phyloP scores from a whole-genome alignment of 2,888 invertebrate species.

The Drepana falcataria region DNA sequence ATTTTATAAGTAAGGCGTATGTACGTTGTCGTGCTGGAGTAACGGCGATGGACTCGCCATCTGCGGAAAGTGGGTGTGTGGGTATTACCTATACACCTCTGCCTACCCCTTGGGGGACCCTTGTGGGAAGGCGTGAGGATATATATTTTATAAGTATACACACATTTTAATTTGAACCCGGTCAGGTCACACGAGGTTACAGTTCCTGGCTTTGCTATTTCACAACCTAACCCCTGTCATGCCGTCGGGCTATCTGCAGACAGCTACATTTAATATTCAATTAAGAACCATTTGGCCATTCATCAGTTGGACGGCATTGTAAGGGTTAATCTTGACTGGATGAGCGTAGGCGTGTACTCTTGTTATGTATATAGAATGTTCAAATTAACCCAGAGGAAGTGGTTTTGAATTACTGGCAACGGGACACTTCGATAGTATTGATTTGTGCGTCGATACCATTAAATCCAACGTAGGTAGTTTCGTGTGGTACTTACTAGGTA shows the following conservation, averaged over 20 bases:
- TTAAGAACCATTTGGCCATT: constrained; percentile 56
- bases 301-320: constrained; percentile 36
- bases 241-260: constrained; percentile 30
- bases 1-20: too few relatives aligned
- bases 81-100: too few relatives aligned
- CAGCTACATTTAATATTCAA: constrained; percentile 62
- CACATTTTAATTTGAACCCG: not conserved
- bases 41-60: too few relatives aligned
- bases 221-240: constrained; percentile 47
- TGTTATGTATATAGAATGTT: not conserved
- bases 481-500: too few relatives aligned
- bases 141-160: too few relatives aligned
- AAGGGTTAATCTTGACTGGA: constrained; percentile 24
- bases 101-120: too few relatives aligned
- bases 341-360: constrained; percentile 10
- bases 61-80: too few relatives aligned
- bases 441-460: not conserved
- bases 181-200: constrained; percentile 1
- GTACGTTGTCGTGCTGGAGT: too few relatives aligned
- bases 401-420: not conserved
- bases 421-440: not conserved
- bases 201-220: constrained; percentile 21
- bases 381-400: not conserved
- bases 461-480: too few relatives aligned
- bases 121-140: too few relatives aligned